phyloP scores from a whole-genome alignment of 2,113 vertebrate species.

The Clarias batrachus region DNA sequence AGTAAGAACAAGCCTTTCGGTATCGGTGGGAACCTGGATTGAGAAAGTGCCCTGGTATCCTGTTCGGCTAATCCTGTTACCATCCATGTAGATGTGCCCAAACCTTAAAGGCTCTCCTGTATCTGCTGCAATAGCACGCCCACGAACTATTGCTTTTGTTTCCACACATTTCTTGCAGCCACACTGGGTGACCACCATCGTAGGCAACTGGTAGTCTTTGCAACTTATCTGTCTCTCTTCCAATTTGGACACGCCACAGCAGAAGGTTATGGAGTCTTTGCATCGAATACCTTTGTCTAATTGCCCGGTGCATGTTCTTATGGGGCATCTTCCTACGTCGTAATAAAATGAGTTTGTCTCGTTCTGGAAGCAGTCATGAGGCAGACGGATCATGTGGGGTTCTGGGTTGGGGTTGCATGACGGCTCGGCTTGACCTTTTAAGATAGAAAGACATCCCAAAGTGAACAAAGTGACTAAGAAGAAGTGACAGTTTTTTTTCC shows the following conservation, averaged over 20 bases:
- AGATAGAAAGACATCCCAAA: conserved; percentile 28
- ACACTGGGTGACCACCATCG: conserved; percentile 81
- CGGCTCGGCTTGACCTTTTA: conserved; percentile 74
- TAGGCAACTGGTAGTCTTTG: conserved; percentile 82
- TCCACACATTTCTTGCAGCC: conserved; percentile 88
- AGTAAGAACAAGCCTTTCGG: conserved; percentile 88
- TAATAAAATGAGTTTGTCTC: conserved; percentile 86
- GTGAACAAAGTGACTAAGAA: conserved; percentile 15
- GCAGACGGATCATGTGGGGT: conserved; percentile 84
- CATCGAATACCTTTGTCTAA: conserved; percentile 85
- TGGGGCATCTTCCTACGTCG: conserved; percentile 84
- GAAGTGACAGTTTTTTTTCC: neutral
- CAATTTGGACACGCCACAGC: conserved; percentile 86
- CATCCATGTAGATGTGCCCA: conserved; percentile 90
- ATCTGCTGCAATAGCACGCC: conserved; percentile 86
- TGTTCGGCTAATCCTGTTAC: conserved; percentile 84
- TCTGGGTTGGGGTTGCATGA: conserved; percentile 83
- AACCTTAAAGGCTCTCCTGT: conserved; percentile 92
- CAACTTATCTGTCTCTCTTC: conserved; percentile 82
- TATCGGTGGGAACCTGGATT: conserved; percentile 84
- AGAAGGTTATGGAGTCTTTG: conserved; percentile 82
- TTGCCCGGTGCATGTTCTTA: conserved; percentile 78
- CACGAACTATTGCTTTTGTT: conserved; percentile 82
- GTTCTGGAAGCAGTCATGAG: conserved; percentile 92
- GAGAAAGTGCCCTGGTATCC: conserved; percentile 97